phyloP scores from a whole-genome alignment of 1,140 invertebrate species.

The Sitodiplosis mosellana region DNA sequence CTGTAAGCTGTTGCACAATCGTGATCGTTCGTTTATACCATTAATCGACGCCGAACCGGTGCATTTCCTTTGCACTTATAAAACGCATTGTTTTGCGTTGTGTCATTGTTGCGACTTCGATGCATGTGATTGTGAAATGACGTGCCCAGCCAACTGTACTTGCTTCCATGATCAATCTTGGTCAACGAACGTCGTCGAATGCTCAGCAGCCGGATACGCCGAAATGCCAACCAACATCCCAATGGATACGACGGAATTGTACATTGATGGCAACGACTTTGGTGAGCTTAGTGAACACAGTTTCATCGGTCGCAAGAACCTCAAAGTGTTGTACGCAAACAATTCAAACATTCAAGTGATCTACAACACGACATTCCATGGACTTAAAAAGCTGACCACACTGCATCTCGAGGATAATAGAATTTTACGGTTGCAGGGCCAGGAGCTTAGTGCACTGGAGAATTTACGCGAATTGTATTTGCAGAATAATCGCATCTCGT shows the following conservation, averaged over 20 bases:
- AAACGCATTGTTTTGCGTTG: slow-evolving; percentile 79
- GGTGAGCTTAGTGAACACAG: slow-evolving; percentile 71
- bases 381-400: slow-evolving; percentile 52
- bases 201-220: slow-evolving; percentile 58
- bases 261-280: slow-evolving; percentile 80
- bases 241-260: slow-evolving; percentile 87
- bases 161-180: slow-evolving; percentile 89
- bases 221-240: slow-evolving; percentile 72
- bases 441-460: slow-evolving; percentile 65
- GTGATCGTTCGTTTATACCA: slow-evolving; percentile 61
- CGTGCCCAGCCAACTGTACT: slow-evolving; percentile 79
- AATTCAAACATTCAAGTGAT: slow-evolving; percentile 69
- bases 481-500: slow-evolving; percentile 68
- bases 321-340: slow-evolving; percentile 72
- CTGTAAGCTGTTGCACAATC: slow-evolving; percentile 71
- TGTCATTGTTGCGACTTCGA: slow-evolving; percentile 92
- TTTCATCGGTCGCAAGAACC: slow-evolving; percentile 75
- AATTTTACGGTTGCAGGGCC: slow-evolving; percentile 58
- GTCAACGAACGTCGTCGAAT: slow-evolving; percentile 85
- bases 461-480: slow-evolving; percentile 68
- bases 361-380: slow-evolving; percentile 79
- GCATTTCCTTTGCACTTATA: slow-evolving; percentile 82
- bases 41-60: slow-evolving; percentile 66
- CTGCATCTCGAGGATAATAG: slow-evolving; percentile 74
- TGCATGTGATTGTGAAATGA: slow-evolving; percentile 90